Percentiles rank a stretch among this genome's conserved stretches.
Evolutionary conservation across 2,113 vertebrate species (phyloP).

Genomic region (Caranx ignobilis): DNA sequence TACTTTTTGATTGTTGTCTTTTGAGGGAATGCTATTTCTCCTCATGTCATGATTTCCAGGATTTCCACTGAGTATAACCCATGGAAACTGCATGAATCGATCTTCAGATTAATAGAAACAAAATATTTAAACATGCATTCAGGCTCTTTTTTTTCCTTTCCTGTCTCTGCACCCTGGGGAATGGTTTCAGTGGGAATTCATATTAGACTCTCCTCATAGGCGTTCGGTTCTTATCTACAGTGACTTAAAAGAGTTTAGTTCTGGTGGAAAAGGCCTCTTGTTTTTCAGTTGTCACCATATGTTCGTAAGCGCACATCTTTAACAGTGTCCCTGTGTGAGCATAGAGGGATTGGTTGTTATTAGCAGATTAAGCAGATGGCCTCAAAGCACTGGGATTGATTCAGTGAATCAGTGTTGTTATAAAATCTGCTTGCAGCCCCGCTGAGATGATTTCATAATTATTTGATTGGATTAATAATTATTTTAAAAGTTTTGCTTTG

Average conservation of each 20-base stretch:
- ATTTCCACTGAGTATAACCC: slow-evolving; percentile 39
- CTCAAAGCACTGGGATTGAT: slow-evolving; percentile 38
- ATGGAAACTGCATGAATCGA: slow-evolving; percentile 46
- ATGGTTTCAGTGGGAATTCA: slow-evolving; percentile 9
- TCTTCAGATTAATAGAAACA: slow-evolving; percentile 25
- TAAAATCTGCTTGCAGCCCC: slow-evolving; percentile 19
- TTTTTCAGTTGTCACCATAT: slow-evolving; percentile 7
- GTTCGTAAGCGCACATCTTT: slow-evolving; percentile 8
- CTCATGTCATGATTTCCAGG: slow-evolving; percentile 45
- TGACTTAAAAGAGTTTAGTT: slow-evolving; percentile 4
- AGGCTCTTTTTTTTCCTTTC: background rate
- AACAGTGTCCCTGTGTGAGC: slow-evolving; percentile 38
- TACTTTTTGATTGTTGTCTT: slow-evolving; percentile 35
- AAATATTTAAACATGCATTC: slow-evolving; percentile 41
- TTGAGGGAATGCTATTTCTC: slow-evolving; percentile 46
- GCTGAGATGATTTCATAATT: background rate
- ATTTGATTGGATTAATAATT: background rate
- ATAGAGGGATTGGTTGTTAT: slow-evolving; percentile 37
- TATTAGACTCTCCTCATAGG: slow-evolving; percentile 7
- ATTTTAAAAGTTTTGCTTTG: background rate
- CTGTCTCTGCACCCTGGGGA: background rate
- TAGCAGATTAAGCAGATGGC: slow-evolving; percentile 55
- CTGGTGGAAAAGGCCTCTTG: background rate
- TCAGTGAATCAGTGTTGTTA: slow-evolving; percentile 19
- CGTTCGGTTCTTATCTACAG: slow-evolving; percentile 11